Base-by-base conservation (phyloP, 2,797 vertebrate species). In the Cichlasoma orientale region DNA sequence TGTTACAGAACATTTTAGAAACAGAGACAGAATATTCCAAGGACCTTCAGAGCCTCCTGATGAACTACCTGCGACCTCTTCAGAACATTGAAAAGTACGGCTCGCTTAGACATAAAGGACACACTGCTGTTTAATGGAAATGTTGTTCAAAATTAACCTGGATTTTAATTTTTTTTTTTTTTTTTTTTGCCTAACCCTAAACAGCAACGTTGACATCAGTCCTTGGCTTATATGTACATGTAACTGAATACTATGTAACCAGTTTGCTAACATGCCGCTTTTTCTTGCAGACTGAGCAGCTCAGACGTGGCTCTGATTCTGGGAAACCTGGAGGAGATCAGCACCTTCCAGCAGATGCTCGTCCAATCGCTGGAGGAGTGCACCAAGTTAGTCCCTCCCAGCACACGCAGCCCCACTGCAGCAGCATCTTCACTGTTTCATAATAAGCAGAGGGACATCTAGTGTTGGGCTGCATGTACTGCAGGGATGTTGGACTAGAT, bases 1-100 rank as follows among this genome's bases (percentile, higher is more conserved):
- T 99, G 92, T 95, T 99, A 90, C 98, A 99, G 95, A 99, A 99
- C 93, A 99, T 99, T 94, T 93, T 99, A 91, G 98, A 99, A 95
- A 99, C 97, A 16, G 98, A 99, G 93, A 98, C 97, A 1, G 98
- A 98, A 83, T 99, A 99, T 86, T 97, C 96, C 85, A 99, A 98
- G 93, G 98, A 99, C 80, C 96, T 99, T 58, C 98, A 99, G 95
- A 97, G 94, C 79, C 95, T 99, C 85, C 96, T 99, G 82, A 96
- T 97, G 9, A 97, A 95, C 88, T 99, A 99, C 86, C 93, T 99
- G 76, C 95, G 98, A 79, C 96, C 97, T 5, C 94, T 99, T 77
- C 98, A 98, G 94, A 94, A 92, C 92, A 96, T 96, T 77, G 98
- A 99, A 92, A 98, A 97, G 98, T 99, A 96, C 82, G 86, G 55